These are phyloP conservation scores for Eupithecia subumbrata DNA, from an alignment of 2,888 invertebrate species.

Conservation along the genomic window DNA sequence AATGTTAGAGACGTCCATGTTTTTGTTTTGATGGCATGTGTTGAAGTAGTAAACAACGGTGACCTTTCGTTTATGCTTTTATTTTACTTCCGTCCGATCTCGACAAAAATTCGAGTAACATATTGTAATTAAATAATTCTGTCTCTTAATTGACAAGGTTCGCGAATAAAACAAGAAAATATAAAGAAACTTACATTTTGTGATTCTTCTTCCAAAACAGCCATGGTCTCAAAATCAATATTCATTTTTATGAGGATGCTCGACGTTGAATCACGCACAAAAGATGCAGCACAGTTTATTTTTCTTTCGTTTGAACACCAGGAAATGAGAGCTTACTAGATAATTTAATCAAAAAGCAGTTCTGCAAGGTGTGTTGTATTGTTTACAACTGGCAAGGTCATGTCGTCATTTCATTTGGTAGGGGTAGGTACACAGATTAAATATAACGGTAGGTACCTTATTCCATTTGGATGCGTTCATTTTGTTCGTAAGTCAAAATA, in stretches of 20 bases:
- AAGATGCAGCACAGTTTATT: conserved; percentile 61
- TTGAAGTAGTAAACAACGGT: conserved; percentile 36
- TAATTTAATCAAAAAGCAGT: conserved; percentile 72
- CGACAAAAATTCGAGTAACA: not conserved
- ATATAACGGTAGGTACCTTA: too few species aligned
- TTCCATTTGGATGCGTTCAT: too few species aligned
- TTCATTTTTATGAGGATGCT: conserved; percentile 59
- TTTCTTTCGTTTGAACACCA: conserved; percentile 52
- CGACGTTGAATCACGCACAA: conserved; percentile 40
- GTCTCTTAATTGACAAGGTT: not conserved
- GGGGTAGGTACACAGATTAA: too few species aligned
- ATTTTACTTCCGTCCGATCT: too few species aligned
- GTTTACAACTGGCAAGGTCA: conserved; percentile 92
- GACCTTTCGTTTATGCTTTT: not conserved
- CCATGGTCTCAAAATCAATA: conserved; percentile 86
- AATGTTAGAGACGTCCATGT: conserved; percentile 43
- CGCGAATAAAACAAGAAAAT: not conserved
- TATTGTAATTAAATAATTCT: not conserved
- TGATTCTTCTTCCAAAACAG: conserved; percentile 85
- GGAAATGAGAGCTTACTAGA: conserved; percentile 81
- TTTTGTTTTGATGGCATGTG: conserved; percentile 29
- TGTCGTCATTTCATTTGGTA: conserved; percentile 84
- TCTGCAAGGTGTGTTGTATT: conserved; percentile 80
- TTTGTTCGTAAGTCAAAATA: not conserved
- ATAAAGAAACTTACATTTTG: conserved; percentile 82